These are phyloP conservation scores for Agrochola lychnidis DNA, from an alignment of 2,888 invertebrate genomes.

Conservation along the genomic window DNA sequence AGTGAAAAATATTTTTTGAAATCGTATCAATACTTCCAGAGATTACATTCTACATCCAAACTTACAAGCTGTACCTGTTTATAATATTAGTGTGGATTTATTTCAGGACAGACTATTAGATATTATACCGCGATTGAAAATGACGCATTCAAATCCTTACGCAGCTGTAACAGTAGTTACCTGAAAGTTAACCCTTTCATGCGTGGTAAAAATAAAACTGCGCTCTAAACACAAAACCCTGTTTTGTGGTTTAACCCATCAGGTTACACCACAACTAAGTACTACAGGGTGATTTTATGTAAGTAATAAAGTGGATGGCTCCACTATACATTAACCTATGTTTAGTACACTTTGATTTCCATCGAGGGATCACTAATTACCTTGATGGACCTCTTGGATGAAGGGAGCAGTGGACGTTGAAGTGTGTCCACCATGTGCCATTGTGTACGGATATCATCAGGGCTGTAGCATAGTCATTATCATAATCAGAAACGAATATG, in stretches of 20 bases:
- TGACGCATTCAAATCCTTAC: neutral
- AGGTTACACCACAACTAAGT: constrained; percentile 35
- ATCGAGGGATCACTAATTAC: constrained; percentile 52
- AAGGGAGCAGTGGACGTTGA: constrained; percentile 53
- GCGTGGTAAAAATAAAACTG: constrained; percentile 7
- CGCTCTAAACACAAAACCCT: neutral
- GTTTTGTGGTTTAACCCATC: constrained; percentile 33
- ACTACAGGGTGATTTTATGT: constrained; percentile 34
- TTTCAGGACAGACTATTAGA: neutral
- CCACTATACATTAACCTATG: constrained; percentile 9
- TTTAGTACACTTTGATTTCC: constrained; percentile 40
- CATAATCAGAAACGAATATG: neutral
- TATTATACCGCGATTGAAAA: neutral
- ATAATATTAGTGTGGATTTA: neutral
- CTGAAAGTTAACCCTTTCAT: constrained; percentile 12
- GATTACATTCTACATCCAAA: neutral
- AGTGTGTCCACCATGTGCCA: constrained; percentile 53
- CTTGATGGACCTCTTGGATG: constrained; percentile 55
- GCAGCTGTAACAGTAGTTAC: neutral
- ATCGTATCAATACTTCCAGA: neutral
- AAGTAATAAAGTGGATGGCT: constrained; percentile 42
- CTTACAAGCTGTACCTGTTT: neutral
- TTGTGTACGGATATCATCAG: constrained; percentile 50
- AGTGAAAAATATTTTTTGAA: neutral
- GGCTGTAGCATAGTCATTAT: constrained; percentile 37